Base-by-base conservation (phyloP, 2,113 vertebrate genomes). In the Cololabis saira region DNA sequence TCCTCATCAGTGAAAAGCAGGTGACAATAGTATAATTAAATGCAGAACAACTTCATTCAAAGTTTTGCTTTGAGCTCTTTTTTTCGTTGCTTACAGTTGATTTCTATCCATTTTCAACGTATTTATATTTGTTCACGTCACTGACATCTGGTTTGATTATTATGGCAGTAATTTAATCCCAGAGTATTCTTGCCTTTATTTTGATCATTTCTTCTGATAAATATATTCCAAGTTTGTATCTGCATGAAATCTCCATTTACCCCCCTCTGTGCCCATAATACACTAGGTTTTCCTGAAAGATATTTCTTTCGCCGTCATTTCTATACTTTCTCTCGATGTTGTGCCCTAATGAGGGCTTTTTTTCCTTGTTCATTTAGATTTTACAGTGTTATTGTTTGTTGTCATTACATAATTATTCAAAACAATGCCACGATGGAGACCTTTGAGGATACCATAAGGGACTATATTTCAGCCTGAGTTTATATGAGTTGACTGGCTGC, bases 171-270 rank as follows among this genome's bases (percentile, higher is more conserved):
- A 11, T 37, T 37, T 37, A 37, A 37, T 64, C 21, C 16, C 50
- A 22, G 13, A 42, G 6, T 22, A 5, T 40, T 42, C 15, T 42
- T 17, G 15, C 22, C 42, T 45, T 44, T 30, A 40, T 21, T 62
- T 22, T 37, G 37, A 3, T n/a, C 8, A 4, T 61, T 48, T 55
- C 51, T 21, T 55, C 18, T 24, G 6, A 37, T 37, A 9, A 58
- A 73, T 59, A 47, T 51, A 59, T 59, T 57, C 21, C 24, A 54
- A 43, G 50, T 71, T 60, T 61, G 59, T 62, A 43, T 41, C 1
- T 50, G 51, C 51, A 71, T 66, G 64, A 65, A 51, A 75, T 71
- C 63, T 56, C 40, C 48, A 55, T 78, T 81, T 62, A 72, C 47
- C 53, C 37, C 74, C 67, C 64, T 70, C 53, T 61, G 24, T 22